Conservation (phyloP, 2,797 vertebrate species). For the Petrocephalus sullivani region DNA sequence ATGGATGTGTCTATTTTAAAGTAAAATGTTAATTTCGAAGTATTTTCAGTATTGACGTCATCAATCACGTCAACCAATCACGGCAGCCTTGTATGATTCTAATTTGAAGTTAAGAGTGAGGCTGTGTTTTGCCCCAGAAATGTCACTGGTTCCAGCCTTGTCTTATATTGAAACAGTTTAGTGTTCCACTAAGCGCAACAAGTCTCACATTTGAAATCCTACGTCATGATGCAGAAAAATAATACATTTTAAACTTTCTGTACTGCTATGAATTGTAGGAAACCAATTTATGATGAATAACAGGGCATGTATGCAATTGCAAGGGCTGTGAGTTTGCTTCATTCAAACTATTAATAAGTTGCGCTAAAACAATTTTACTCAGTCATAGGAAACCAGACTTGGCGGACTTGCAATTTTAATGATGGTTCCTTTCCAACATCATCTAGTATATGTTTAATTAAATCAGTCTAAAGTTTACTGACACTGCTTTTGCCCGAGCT, state of each 20-base stretch:
- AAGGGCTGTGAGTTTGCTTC: not conserved
- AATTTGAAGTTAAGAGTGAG: not conserved
- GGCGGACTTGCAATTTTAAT: not conserved
- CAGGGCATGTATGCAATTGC: not conserved
- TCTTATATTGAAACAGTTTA: not conserved
- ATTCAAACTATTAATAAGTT: not conserved
- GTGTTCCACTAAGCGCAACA: not conserved
- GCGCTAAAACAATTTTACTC: not conserved
- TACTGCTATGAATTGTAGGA: not conserved
- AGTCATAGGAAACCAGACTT: not conserved
- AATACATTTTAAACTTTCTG: not conserved
- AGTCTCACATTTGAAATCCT: not conserved
- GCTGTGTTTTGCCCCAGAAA: not conserved
- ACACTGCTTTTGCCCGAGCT: not conserved
- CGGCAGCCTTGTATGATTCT: not conserved
- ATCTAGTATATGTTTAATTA: not conserved
- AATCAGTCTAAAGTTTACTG: no score
- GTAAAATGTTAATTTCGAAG: no score
- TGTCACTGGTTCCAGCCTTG: not conserved
- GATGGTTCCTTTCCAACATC: not conserved
- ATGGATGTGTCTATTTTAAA: no score
- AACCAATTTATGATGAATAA: not conserved
- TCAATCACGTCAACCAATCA: no score
- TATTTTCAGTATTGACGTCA: no score
- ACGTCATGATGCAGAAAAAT: not conserved